phyloP scores from a whole-genome alignment of 1,140 invertebrate species.

The Nasonia vitripennis region DNA sequence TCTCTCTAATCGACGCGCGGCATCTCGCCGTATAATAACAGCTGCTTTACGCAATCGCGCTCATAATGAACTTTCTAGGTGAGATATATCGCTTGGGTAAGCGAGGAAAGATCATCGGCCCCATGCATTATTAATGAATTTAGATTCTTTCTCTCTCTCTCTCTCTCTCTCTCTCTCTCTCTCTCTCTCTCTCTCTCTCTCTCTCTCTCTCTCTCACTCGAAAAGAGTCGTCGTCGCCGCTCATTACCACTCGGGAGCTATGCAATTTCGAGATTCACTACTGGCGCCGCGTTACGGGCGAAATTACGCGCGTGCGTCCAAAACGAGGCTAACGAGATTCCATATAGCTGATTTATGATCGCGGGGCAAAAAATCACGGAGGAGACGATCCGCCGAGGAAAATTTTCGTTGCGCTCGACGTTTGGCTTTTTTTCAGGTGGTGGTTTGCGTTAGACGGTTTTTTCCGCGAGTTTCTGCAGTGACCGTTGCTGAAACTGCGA shows the following conservation, averaged over 20 bases:
- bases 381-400: neutral
- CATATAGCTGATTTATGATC: slow-evolving; percentile 43
- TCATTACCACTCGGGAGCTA: neutral
- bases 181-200: too few species aligned
- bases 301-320: neutral
- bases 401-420: neutral
- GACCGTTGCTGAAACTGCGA: neutral
- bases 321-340: slow-evolving; percentile 49
- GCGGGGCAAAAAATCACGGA: slow-evolving; percentile 10
- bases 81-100: slow-evolving; percentile 57
- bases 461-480: neutral
- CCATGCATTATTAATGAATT: slow-evolving; percentile 55
- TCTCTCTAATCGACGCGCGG: slow-evolving; percentile 12
- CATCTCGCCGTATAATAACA: neutral
- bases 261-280: slow-evolving; percentile 25
- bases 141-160: neutral
- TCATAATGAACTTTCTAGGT: slow-evolving; percentile 49
- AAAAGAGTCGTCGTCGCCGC: slow-evolving; percentile 10
- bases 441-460: neutral
- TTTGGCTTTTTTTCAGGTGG: neutral
- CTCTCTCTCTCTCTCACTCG: neutral
- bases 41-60: slow-evolving; percentile 41
- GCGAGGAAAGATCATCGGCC: slow-evolving; percentile 51
- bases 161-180: too few species aligned
- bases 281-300: neutral